phyloP scores from a whole-genome alignment of 2,113 vertebrate genomes.

The Forbesichthys papilliferus region DNA sequence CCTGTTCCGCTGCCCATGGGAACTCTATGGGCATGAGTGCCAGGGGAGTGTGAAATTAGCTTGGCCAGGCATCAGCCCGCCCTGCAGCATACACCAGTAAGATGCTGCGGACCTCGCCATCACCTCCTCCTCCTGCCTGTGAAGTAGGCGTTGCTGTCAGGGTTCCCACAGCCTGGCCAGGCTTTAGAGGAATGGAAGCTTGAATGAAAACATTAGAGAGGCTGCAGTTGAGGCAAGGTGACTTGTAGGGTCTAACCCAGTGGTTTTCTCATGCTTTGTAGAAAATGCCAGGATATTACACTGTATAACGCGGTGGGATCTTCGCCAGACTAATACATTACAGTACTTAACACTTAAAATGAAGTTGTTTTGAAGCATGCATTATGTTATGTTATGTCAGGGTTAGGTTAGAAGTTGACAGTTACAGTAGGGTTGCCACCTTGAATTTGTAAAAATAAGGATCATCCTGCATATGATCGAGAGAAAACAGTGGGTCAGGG shows the following conservation, averaged over 20 bases:
- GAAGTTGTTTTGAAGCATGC: too few relatives aligned
- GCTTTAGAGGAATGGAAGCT: constrained; percentile 25
- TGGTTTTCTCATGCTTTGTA: neutral
- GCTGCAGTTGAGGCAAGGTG: constrained; percentile 11
- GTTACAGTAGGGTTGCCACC: too few relatives aligned
- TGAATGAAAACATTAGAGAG: constrained; percentile 11
- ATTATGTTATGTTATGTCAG: too few relatives aligned
- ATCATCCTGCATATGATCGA: too few relatives aligned
- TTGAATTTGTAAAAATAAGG: too few relatives aligned
- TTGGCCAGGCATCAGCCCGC: constrained; percentile 59
- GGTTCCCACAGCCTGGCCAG: constrained; percentile 23
- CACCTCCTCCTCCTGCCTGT: constrained; percentile 27
- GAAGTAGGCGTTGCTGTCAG: constrained; percentile 27
- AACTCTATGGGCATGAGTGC: constrained; percentile 64
- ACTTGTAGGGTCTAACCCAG: constrained; percentile 1
- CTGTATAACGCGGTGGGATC: too few relatives aligned
- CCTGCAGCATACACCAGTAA: constrained; percentile 45
- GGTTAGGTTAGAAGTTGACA: too few relatives aligned
- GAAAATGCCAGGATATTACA: neutral
- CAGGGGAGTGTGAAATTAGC: constrained; percentile 75
- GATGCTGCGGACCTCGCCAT: constrained; percentile 56
- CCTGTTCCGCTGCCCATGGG: constrained; percentile 62
- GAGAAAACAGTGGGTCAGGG: too few relatives aligned
- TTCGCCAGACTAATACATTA: too few relatives aligned
- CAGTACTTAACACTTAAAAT: too few relatives aligned